These are phyloP conservation scores for Melanostoma mellinum DNA, from an alignment of 2,888 invertebrate species.

Conservation along the genomic window DNA sequence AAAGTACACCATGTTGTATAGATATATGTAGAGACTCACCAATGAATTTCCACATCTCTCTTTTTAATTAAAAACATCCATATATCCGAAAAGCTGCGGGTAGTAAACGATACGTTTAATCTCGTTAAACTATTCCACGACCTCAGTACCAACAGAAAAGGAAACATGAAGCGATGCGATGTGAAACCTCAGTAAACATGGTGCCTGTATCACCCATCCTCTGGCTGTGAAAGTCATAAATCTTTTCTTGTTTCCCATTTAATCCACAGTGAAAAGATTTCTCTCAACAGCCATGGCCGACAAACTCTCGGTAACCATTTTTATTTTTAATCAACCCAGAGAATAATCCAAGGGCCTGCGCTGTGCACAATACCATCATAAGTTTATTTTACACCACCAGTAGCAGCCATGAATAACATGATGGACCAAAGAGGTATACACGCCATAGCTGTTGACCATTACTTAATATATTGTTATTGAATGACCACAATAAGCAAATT, in stretches of 20 bases:
- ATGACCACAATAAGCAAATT: no score
- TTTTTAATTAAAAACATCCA: slow-evolving; percentile 30
- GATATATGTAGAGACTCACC: no score
- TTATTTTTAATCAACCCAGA: slow-evolving; percentile 4
- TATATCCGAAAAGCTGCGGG: slow-evolving; percentile 9
- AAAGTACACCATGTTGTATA: no score
- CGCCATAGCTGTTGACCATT: neutral
- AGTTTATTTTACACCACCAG: slow-evolving; percentile 17
- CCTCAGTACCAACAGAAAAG: slow-evolving; percentile 29
- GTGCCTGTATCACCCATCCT: slow-evolving; percentile 37
- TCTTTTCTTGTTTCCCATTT: slow-evolving; percentile 65
- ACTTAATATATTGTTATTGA: no score
- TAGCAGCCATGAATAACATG: slow-evolving; percentile 57
- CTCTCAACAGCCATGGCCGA: slow-evolving; percentile 11
- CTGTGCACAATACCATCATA: slow-evolving; percentile 25
- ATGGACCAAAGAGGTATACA: slow-evolving; percentile 41
- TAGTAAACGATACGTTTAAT: slow-evolving; percentile 30
- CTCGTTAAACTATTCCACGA: slow-evolving; percentile 42
- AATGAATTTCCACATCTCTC: neutral
- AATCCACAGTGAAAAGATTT: slow-evolving; percentile 30
- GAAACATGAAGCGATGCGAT: slow-evolving; percentile 44
- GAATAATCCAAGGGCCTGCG: slow-evolving; percentile 44
- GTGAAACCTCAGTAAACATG: slow-evolving; percentile 63
- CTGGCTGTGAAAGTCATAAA: slow-evolving; percentile 47
- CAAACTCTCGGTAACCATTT: slow-evolving; percentile 37